phyloP scores from a whole-genome alignment of 2,797 vertebrate genomes.

The Leucoraja ocellata region DNA sequence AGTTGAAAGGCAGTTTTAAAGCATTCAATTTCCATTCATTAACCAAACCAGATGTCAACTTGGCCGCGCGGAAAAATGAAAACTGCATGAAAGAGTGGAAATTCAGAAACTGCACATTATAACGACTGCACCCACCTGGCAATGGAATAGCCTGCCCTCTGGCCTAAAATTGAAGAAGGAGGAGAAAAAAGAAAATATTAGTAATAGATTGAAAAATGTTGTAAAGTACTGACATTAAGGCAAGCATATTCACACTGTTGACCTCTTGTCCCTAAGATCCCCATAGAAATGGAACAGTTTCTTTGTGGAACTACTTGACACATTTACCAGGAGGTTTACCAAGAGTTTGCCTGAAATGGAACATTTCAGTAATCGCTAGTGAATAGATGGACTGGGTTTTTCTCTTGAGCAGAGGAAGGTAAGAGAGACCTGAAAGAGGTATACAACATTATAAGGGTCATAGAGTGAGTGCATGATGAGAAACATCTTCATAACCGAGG shows the following conservation, averaged over 20 bases:
- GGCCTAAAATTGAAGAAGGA: conserved; percentile 65
- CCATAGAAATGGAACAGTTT: too few relatives aligned
- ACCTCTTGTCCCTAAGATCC: too few relatives aligned
- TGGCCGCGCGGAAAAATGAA: background rate
- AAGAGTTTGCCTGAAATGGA: too few relatives aligned
- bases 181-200: background rate
- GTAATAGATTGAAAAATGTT: background rate
- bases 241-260: background rate
- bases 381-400: too few relatives aligned
- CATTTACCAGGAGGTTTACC: too few relatives aligned
- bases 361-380: too few relatives aligned
- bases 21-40: background rate
- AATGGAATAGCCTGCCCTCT: conserved; percentile 85
- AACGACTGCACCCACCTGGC: conserved; percentile 75
- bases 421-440: too few relatives aligned
- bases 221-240: background rate
- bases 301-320: too few relatives aligned
- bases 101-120: background rate
- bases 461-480: too few relatives aligned
- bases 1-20: background rate
- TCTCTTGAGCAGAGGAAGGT: too few relatives aligned
- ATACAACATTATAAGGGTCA: too few relatives aligned
- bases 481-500: too few relatives aligned
- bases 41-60: background rate
- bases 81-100: background rate